phyloP scores from a whole-genome alignment of 2,888 invertebrate genomes.

The Panorpa germanica region DNA sequence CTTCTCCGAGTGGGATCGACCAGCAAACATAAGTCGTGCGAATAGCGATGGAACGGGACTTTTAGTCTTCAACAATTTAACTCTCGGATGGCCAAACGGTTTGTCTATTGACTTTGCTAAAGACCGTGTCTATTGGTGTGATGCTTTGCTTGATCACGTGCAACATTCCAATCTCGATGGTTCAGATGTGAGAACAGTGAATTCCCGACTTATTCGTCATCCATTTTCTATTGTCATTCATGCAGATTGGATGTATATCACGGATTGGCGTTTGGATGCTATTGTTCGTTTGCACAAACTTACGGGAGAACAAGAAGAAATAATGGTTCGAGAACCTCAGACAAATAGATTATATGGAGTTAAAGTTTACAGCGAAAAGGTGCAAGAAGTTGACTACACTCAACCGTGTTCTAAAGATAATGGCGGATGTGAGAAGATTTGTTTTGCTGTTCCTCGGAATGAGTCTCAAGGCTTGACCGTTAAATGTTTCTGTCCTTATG shows the following conservation, averaged over 20 bases:
- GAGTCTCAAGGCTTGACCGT: constrained; percentile 33
- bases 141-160: constrained; percentile 87
- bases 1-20: constrained; percentile 92
- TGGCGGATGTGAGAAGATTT: constrained; percentile 87
- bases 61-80: constrained; percentile 73
- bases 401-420: constrained; percentile 76
- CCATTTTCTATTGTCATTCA: constrained; percentile 86
- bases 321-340: constrained; percentile 73
- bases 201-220: constrained; percentile 67
- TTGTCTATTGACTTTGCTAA: constrained; percentile 78
- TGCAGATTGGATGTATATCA: constrained; percentile 85
- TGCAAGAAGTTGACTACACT: constrained; percentile 46
- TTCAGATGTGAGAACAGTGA: constrained; percentile 74
- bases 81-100: constrained; percentile 95
- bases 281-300: constrained; percentile 79
- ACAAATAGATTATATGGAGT: constrained; percentile 83
- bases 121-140: constrained; percentile 92
- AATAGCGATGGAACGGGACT: constrained; percentile 77
- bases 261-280: constrained; percentile 92
- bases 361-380: constrained; percentile 62
- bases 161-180: constrained; percentile 88
- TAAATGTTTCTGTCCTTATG: constrained; percentile 84
- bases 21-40: constrained; percentile 89
- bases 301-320: constrained; percentile 72
- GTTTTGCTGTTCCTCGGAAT: constrained; percentile 71